Base-by-base conservation (phyloP, 2,888 invertebrate genomes). In the Myathropa florea region DNA sequence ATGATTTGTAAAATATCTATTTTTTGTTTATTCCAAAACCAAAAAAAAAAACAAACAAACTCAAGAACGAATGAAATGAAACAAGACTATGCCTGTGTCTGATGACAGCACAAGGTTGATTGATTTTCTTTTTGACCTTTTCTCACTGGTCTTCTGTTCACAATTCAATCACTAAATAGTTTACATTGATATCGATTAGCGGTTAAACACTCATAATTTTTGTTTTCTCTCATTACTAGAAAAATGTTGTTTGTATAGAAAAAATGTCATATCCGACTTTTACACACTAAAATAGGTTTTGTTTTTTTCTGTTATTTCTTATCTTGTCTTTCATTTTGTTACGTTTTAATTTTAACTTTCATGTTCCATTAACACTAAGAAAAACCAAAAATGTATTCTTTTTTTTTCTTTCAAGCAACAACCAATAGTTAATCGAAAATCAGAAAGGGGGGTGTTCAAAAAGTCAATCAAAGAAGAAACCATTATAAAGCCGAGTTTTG, bases 401-500 rank as follows among this genome's bases (percentile, higher is more conserved):
- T 39, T n/a, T 39, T 46, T n/a, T 3, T 46, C 2, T 46, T 46
- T 12, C 64, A 85, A 77, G 85, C 85, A 85, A 82, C 85, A 85
- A 85, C 71, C 72, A 64, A 75, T 79, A 46, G 26, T 24, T n/a
- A 59, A 7, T 23, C 18, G 3, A 60, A 60, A 46, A 46, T 18
- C 7, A 28, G 26, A 7, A 63, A 46, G 14, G 33, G 9, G 4
- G 18, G 18, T 7, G 46, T 46, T 46, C 18, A 68, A 72, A 68
- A 72, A 71, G 33, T 39, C 28, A 75, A 46, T 46, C 46, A 7
- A 77, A 67, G 61, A 81, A 73, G 39, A 65, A 76, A 72, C 55
- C 33, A 76, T 72, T 60, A 68, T 78, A 82, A 82, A 85, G 85
- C 85, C 68, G 77, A 76, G 80, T 80, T 72, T 76, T 78, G n/a